A percentile compares a stretch with the other conserved stretches of the same genome.
phyloP scores from a whole-genome alignment of 2,888 invertebrate genomes.

The Blastobasis adustella region DNA sequence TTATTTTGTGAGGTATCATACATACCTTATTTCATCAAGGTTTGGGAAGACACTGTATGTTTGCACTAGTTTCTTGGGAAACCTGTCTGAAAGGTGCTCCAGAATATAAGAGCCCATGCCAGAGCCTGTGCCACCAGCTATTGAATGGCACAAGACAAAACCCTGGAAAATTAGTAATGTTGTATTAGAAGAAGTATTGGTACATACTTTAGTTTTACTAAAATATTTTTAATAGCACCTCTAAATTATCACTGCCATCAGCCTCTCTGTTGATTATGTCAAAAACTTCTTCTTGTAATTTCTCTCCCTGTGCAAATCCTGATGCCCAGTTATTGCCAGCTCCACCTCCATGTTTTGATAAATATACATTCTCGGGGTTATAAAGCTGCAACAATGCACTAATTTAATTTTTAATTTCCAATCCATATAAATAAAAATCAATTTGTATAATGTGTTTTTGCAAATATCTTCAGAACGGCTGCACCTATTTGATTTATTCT shows the following conservation, averaged over 20 bases:
- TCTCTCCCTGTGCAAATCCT: slow-evolving; percentile 95
- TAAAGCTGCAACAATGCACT: slow-evolving; percentile 79
- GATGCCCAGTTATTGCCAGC: slow-evolving; percentile 99
- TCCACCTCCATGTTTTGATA: slow-evolving; percentile 98
- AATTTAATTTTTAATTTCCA: too few species aligned
- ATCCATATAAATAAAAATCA: too few species aligned
- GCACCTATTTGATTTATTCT: too few species aligned
- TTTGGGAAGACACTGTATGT: slow-evolving; percentile 99
- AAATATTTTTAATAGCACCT: slow-evolving; percentile 67
- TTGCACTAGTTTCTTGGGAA: slow-evolving; percentile 97
- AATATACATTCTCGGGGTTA: slow-evolving; percentile 97
- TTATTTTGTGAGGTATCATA: too few species aligned
- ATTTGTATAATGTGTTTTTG: too few species aligned
- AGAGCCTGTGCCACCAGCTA: slow-evolving; percentile 99
- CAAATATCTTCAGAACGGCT: too few species aligned
- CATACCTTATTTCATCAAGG: slow-evolving; percentile 91
- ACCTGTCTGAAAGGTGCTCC: slow-evolving; percentile 92
- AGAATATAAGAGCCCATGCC: slow-evolving; percentile 98
- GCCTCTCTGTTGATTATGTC: slow-evolving; percentile 99
- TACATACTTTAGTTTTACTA: not conserved
- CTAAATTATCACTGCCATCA: slow-evolving; percentile 98
- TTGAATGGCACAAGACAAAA: slow-evolving; percentile 98
- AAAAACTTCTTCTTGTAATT: slow-evolving; percentile 95
- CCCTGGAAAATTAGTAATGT: slow-evolving; percentile 75
- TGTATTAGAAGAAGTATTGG: too few species aligned